Evolutionary conservation across 2,888 invertebrate genomes (phyloP).

Genomic region (Mystacides longicornis): DNA sequence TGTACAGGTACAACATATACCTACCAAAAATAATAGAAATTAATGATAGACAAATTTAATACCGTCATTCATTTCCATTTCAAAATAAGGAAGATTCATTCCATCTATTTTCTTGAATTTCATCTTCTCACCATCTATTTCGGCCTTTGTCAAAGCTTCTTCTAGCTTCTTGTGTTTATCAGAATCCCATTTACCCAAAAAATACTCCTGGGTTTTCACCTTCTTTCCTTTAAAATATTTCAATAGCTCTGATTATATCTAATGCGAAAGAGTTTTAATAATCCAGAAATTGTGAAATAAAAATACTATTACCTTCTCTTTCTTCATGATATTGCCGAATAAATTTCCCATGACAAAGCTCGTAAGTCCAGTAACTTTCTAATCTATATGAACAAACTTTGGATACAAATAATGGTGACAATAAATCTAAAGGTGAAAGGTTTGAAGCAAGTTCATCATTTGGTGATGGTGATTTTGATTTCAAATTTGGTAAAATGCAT

Average conservation of each 20-base stretch:
- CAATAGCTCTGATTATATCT: too few species aligned
- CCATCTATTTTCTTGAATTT: conserved; percentile 77
- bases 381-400: conserved; percentile 78
- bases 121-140: conserved; percentile 47
- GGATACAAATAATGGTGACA: conserved; percentile 69
- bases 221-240: conserved; percentile 57
- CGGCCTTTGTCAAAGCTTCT: conserved; percentile 40
- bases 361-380: conserved; percentile 94
- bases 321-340: conserved; percentile 95
- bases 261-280: too few species aligned
- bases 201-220: conserved; percentile 77
- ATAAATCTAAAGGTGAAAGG: conserved; percentile 67
- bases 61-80: conserved; percentile 81
- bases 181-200: conserved; percentile 69
- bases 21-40: too few species aligned
- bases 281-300: too few species aligned
- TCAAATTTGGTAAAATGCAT: conserved; percentile 68
- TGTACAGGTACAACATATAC: too few species aligned
- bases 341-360: conserved; percentile 88
- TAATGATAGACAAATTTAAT: conserved; percentile 18
- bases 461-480: conserved; percentile 45
- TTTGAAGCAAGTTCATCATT: conserved; percentile 58
- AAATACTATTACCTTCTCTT: conserved; percentile 55
- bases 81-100: conserved; percentile 79
- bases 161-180: conserved; percentile 54